Evolutionary conservation across 2,888 invertebrate genomes (phyloP).

Genomic region (Candidula unifasciata): DNA sequence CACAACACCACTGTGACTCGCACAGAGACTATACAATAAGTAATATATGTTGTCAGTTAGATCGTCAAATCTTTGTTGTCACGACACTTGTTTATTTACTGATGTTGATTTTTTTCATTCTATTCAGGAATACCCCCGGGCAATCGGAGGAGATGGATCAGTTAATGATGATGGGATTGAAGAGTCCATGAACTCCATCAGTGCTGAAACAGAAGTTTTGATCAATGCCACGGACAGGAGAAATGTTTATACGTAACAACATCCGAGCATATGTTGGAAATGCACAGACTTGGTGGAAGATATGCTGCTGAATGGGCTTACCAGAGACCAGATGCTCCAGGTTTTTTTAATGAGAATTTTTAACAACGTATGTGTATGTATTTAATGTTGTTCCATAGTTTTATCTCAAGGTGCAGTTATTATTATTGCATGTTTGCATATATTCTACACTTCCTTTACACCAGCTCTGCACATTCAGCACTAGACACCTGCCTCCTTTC

Average conservation of each 20-base stretch:
- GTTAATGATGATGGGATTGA: constrained; percentile 20
- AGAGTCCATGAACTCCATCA: constrained; percentile 30
- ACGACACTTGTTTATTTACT: too few species aligned
- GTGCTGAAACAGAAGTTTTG: constrained; percentile 12
- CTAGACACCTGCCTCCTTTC: too few species aligned
- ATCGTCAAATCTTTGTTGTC: too few species aligned
- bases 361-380: neutral
- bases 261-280: neutral
- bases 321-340: neutral
- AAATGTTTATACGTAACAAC: neutral
- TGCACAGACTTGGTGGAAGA: neutral
- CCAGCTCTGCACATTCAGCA: too few species aligned
- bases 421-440: too few species aligned
- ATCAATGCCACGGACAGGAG: neutral
- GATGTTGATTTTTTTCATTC: neutral
- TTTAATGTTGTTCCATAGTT: neutral
- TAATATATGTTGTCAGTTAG: too few species aligned
- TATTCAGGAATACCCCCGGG: constrained; percentile 33
- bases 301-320: neutral
- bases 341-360: neutral
- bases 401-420: neutral
- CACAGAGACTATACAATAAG: too few species aligned
- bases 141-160: neutral
- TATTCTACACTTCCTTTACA: too few species aligned
- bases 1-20: too few species aligned